phyloP scores from a whole-genome alignment of 2,113 vertebrate species.

The Trogon surrucura region DNA sequence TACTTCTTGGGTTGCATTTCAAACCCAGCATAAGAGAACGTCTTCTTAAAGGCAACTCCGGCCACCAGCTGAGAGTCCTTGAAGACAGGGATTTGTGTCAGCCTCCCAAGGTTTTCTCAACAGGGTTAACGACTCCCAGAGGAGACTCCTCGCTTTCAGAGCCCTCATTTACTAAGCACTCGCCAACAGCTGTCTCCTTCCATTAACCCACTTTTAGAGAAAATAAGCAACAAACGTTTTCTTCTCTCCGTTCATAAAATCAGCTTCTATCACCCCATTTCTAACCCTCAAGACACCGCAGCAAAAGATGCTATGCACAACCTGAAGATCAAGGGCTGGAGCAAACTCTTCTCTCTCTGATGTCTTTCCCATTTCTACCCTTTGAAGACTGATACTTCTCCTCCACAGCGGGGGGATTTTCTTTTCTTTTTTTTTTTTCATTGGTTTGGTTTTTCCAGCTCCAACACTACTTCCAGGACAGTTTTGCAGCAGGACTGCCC shows the following conservation, averaged over 20 bases:
- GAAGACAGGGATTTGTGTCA: not conserved
- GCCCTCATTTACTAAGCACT: not conserved
- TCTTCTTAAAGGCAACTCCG: constrained; percentile 98
- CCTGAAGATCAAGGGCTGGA: not conserved
- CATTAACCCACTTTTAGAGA: constrained; percentile 8
- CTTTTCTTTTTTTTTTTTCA: too few relatives aligned
- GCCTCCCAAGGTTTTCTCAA: not conserved
- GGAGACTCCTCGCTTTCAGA: not conserved
- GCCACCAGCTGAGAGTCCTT: constrained; percentile 93
- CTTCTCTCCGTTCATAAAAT: not conserved
- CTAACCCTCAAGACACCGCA: not conserved
- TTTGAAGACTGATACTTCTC: not conserved
- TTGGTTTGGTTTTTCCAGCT: not conserved
- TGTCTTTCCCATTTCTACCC: not conserved
- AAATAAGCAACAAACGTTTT: not conserved
- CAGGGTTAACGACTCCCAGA: not conserved
- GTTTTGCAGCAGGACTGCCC: not conserved
- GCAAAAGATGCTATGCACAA: not conserved
- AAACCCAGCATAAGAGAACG: constrained; percentile 96
- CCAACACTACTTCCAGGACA: fast-evolving
- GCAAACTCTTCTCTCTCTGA: not conserved
- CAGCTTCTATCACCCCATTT: not conserved
- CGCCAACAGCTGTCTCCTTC: not conserved
- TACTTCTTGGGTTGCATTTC: constrained; percentile 99
- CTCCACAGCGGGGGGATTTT: not conserved